A percentile compares a stretch with the other conserved stretches of the same genome.
These are phyloP conservation scores for Malacoraja senta DNA, from an alignment of 2,797 vertebrate species.

Conservation along the genomic window DNA sequence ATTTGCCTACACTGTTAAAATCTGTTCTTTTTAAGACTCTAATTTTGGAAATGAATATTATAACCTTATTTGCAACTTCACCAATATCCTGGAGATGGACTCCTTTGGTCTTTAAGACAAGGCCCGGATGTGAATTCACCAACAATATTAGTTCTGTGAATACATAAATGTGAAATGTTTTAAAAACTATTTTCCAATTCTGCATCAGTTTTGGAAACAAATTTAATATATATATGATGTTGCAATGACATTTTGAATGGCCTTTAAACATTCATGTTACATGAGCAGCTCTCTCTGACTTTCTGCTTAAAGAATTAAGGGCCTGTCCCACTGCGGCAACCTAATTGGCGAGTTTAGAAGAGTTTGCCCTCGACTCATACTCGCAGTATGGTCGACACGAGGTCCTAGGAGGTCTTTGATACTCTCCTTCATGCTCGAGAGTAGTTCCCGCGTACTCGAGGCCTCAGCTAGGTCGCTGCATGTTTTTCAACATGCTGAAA, in stretches of 20 bases:
- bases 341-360: too few species aligned
- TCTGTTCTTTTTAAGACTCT: background rate
- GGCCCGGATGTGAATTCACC: background rate
- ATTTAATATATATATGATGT: background rate
- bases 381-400: too few species aligned
- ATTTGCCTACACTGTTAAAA: background rate
- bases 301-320: background rate
- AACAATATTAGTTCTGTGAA: background rate
- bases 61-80: background rate
- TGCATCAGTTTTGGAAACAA: background rate
- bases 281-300: background rate
- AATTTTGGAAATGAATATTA: background rate
- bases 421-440: too few species aligned
- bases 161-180: background rate
- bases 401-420: too few species aligned
- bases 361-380: too few species aligned
- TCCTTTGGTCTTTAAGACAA: background rate
- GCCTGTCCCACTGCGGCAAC: background rate
- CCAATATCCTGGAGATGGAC: background rate
- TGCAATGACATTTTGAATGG: background rate
- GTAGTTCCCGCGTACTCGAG: too few species aligned
- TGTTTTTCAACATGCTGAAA: too few species aligned
- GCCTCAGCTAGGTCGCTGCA: too few species aligned
- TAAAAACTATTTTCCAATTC: background rate
- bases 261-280: background rate